A percentile compares a stretch with the other conserved stretches of the same genome.
Evolutionary conservation across 2,113 vertebrate species (phyloP).

Genomic region (Pterocles orientalis): DNA sequence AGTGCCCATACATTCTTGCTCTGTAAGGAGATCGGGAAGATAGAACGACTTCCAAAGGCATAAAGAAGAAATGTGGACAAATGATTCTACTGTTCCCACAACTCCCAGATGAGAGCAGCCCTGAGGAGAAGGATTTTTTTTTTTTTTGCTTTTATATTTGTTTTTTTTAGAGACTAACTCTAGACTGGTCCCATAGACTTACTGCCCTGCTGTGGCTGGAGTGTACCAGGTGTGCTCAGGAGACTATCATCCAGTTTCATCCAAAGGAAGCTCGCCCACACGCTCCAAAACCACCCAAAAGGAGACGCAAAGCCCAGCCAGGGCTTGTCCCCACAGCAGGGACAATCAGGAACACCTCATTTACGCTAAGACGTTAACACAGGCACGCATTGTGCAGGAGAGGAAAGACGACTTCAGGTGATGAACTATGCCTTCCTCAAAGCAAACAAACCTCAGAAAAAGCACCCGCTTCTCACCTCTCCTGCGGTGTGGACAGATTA

Average conservation of each 20-base stretch:
- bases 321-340: background rate
- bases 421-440: background rate
- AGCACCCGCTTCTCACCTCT: background rate
- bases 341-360: background rate
- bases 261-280: background rate
- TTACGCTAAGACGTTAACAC: background rate
- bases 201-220: background rate
- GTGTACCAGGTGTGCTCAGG: background rate
- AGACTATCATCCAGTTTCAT: background rate
- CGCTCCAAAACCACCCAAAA: background rate
- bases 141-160: background rate
- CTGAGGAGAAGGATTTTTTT: background rate
- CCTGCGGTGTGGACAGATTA: background rate
- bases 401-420: background rate
- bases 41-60: background rate
- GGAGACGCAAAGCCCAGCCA: background rate
- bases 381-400: background rate
- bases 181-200: background rate
- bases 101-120: background rate
- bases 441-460: background rate
- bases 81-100: background rate
- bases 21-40: background rate
- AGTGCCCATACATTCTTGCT: background rate
- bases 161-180: background rate
- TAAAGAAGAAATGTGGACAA: background rate